Percentiles rank a stretch among this genome's conserved stretches.
These are phyloP conservation scores for Ifrita kowaldi DNA, from an alignment of 2,113 vertebrate species.

Conservation along the genomic window DNA sequence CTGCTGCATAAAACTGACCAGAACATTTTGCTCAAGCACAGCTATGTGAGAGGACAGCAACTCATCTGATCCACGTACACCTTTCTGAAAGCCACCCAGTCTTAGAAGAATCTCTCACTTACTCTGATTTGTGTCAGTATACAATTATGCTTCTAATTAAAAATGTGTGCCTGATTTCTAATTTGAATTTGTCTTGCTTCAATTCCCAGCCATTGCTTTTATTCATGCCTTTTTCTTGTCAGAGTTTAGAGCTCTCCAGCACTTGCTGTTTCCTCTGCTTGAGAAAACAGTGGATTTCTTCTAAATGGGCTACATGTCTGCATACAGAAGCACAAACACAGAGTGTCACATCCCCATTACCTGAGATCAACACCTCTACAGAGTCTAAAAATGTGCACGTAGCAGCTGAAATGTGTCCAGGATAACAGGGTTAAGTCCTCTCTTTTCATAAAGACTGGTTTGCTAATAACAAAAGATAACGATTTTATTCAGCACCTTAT, in stretches of 20 bases:
- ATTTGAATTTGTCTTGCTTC: background rate
- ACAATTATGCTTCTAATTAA: background rate
- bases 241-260: background rate
- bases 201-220: background rate
- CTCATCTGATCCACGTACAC: rapidly evolving
- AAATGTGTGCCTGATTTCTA: background rate
- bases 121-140: background rate
- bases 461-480: background rate
- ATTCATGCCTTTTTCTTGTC: background rate
- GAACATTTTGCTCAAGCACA: background rate
- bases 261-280: background rate
- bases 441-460: background rate
- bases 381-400: background rate
- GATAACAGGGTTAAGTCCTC: background rate
- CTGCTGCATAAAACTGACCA: background rate
- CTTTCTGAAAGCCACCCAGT: background rate
- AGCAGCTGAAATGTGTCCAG: background rate
- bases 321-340: background rate
- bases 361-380: background rate
- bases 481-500: background rate
- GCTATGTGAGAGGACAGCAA: background rate
- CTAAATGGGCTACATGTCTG: rapidly evolving
- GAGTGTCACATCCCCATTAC: background rate
- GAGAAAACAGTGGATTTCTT: background rate
- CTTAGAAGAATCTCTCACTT: background rate